Base-by-base conservation (phyloP, 1,140 invertebrate genomes). In the Prorops nasuta region DNA sequence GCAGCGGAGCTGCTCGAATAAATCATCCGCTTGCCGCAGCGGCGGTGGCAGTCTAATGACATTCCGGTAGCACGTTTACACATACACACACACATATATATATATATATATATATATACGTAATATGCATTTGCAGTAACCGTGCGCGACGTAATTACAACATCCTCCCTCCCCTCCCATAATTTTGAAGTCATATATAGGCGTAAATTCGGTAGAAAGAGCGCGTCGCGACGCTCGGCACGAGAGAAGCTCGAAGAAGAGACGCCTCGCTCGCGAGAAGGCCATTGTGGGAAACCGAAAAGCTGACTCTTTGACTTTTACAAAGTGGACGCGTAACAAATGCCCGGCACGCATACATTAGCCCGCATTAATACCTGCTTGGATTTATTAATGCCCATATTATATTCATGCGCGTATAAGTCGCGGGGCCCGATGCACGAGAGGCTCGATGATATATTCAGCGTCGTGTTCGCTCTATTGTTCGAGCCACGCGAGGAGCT, bases 311-410 rank as follows among this genome's bases (percentile, higher is more conserved):
- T n/a, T 37, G 54, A 64, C 60, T 66, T 66, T 68, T 60, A 64
- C 56, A 59, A 60, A 51, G 49, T 58, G 47, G 65, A 63, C 60
- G 54, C 51, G 39, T 65, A 71, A 68, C 66, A 69, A 69, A 69
- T 72, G 63, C 56, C 47, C 50, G 50, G 51, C 61, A 52, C 52
- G 64, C 64, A 69, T 70, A 66, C 64, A 72, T 69, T 72, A 74
- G 65, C 61, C 28, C 67, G 67, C 64, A 69, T 74, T 71, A 72
- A 28, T 28, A 28, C 4, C 4, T 28, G 24, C 10, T 28, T 28
- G 24, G 10, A 28, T 28, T 28, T 28, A 74, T 72, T 74, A 74
- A 71, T 71, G 63, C 54, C 58, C 64, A 64, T 68, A 72, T 68
- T 68, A 72, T 71, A 72, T 72, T 66, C 61, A 58, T 68, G 54